A percentile compares a stretch with the other conserved stretches of the same genome.
These are phyloP conservation scores for Clarias fuscus DNA, from an alignment of 2,797 vertebrate genomes.

Conservation along the genomic window DNA sequence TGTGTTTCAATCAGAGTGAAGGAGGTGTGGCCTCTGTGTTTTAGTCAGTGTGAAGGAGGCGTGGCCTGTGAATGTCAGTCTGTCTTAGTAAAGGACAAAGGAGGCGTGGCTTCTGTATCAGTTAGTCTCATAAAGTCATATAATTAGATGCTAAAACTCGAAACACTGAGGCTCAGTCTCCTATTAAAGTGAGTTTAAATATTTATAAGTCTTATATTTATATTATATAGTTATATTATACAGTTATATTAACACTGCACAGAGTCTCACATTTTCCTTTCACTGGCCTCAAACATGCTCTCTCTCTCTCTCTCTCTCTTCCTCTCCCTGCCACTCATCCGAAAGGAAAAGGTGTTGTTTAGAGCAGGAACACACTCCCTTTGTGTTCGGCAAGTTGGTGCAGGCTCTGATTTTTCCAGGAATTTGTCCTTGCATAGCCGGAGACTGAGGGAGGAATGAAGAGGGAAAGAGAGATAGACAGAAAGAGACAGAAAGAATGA, in stretches of 20 bases:
- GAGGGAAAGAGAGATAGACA: constrained; percentile 64
- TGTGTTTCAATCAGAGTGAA: not conserved
- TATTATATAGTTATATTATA: not conserved
- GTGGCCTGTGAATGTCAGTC: not conserved
- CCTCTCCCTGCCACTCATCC: constrained; percentile 29
- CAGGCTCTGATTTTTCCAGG: constrained; percentile 79
- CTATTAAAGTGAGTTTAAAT: constrained; percentile 16
- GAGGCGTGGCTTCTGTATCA: not conserved
- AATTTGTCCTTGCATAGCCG: constrained; percentile 67
- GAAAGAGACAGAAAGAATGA: constrained; percentile 8
- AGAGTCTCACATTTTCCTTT: constrained; percentile 52
- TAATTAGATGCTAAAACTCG: not conserved
- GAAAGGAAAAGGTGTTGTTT: constrained; percentile 66
- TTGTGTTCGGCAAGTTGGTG: constrained; percentile 73
- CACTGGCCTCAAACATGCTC: not conserved
- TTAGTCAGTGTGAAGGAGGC: not conserved
- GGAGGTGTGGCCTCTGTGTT: not conserved
- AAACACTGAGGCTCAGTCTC: not conserved
- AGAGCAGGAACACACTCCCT: constrained; percentile 59
- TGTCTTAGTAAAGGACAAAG: not conserved
- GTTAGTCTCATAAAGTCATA: not conserved
- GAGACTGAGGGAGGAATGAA: constrained; percentile 61
- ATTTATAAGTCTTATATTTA: constrained; percentile 28
- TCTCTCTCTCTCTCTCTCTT: not conserved
- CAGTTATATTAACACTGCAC: constrained; percentile 8